Base-by-base conservation (phyloP, 2,113 vertebrate species). In the Neolamprologus fasciatus region DNA sequence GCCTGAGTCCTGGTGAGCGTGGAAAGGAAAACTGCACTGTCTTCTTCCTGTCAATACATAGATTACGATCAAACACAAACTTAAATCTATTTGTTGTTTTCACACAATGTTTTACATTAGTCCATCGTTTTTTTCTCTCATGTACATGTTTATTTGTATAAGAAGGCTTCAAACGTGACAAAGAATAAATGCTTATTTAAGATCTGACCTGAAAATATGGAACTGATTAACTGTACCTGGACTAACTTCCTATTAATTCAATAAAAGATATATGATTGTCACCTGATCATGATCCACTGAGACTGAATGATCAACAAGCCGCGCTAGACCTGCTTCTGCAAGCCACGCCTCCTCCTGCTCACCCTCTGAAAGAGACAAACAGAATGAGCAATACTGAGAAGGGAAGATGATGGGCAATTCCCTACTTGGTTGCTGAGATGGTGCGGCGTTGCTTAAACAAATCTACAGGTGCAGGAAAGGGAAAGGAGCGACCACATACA, bases 321-420 rank as follows among this genome's bases (percentile, higher is more conserved):
- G 97, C 5, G 97, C 97, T n/a, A 99, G 95, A 26, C 99, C 99
- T 0, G 98, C 98, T 94, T 99, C 98, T 45, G 96, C 97, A 31
- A 99, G 96, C 99, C 99, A 99, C 26, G 99, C 98, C 94, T 99
- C 98, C 93, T 99, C 98, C 93, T 98, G 94, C 82, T 99, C 99
- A 2, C 98, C 98, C 82, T 99, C 99, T 99, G 87, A 76, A 87
- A 68, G 23, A 89, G 2, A 63, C 76, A 68, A 86, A n/a, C 3
- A 83, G 21, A 7, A 51, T 6, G 71, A 8, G 50, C 28, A 63
- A 66, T 26, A 84, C 17, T 54, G 4, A 28, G 9, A 37, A 33
- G 1, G 17, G 33, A 80, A 54, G 13, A 58, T 63, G 14, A 68
- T 4, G 19, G 10, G 47, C 9, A 53, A 16, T 17, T 73, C 31